Base-by-base conservation (phyloP, 2,888 invertebrate species). In the Molorchus minor region DNA sequence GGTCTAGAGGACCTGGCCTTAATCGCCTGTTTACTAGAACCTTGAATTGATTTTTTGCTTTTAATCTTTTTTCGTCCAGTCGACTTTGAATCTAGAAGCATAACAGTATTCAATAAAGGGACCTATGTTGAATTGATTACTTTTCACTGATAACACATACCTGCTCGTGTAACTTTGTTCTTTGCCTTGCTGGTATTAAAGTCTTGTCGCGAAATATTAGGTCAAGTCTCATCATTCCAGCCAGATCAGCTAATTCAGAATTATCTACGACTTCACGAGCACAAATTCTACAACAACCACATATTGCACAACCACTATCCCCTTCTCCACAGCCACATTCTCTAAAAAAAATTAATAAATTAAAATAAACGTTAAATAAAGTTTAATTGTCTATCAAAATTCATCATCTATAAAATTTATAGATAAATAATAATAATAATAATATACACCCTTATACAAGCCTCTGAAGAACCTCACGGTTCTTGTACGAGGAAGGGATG, bases 311-410 rank as follows among this genome's bases (percentile, higher is more conserved):
- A 0, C 97, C 97, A 52, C 95, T 92, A 78, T 97, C 96, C 0
- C 97, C 98, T 77, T 93, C 92, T 1, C 97, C 97, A 82, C 97
- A 98, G 0, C 96, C 95, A 80, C 97, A 98, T 72, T 91, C 90
- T 75, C 95, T 96, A 69, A 29, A 75, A 75, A 55, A 52, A 19
- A 38, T 17, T 17, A n/a, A 7, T 10, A 4, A 7, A 33, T 3
- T 33, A 12, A n/a, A n/a, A n/a, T n/a, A n/a, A n/a, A n/a, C n/a
- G n/a, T n/a, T n/a, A n/a, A n/a, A n/a, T n/a, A n/a, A n/a, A n/a
- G n/a, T n/a, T n/a, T n/a, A n/a, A n/a, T n/a, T n/a, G n/a, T n/a
- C n/a, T n/a, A n/a, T n/a, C n/a, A n/a, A n/a, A n/a, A n/a, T n/a
- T n/a, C n/a, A n/a, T n/a, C n/a, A n/a, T n/a, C n/a, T n/a, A n/a